Percentiles rank a stretch among this genome's conserved stretches.
phyloP scores from a whole-genome alignment of 2,113 vertebrate genomes.

The Lutjanus erythropterus region DNA sequence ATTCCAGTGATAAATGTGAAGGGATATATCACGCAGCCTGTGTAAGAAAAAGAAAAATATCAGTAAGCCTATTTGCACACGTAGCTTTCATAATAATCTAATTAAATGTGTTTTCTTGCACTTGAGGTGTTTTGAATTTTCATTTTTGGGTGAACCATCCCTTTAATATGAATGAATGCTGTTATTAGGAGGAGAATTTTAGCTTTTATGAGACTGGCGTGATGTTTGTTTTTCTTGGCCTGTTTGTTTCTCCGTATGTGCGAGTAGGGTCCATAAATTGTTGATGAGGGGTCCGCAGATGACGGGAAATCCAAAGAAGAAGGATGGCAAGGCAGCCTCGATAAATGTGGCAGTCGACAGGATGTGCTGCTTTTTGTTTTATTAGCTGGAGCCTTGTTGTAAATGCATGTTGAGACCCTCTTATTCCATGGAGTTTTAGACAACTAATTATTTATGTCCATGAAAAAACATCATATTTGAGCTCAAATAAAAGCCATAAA shows the following conservation, averaged over 20 bases:
- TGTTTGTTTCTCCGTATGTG: slow-evolving; percentile 1
- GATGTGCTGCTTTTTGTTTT: slow-evolving; percentile 20
- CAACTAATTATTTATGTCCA: not conserved
- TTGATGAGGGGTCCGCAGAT: slow-evolving; percentile 37
- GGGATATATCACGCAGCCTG: not conserved
- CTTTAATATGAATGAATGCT: not conserved
- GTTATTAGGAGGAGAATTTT: not conserved
- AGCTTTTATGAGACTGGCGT: not conserved
- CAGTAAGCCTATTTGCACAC: not conserved
- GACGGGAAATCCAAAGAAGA: slow-evolving; percentile 26
- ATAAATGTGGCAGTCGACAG: slow-evolving; percentile 7
- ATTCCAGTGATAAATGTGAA: not conserved
- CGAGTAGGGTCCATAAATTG: slow-evolving; percentile 32
- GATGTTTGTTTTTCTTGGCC: slow-evolving; percentile 17
- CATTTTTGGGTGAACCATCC: no score
- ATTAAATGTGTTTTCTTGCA: not conserved
- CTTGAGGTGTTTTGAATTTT: not conserved
- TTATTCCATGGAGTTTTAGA: not conserved
- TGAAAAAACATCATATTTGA: not conserved
- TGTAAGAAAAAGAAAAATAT: not conserved
- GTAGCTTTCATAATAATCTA: not conserved
- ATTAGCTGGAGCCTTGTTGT: slow-evolving; percentile 17
- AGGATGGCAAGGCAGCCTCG: not conserved
- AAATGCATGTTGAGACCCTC: not conserved
- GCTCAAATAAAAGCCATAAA: not conserved